Conservation (phyloP, 1,140 invertebrate species). For the Megalopta genalis region DNA sequence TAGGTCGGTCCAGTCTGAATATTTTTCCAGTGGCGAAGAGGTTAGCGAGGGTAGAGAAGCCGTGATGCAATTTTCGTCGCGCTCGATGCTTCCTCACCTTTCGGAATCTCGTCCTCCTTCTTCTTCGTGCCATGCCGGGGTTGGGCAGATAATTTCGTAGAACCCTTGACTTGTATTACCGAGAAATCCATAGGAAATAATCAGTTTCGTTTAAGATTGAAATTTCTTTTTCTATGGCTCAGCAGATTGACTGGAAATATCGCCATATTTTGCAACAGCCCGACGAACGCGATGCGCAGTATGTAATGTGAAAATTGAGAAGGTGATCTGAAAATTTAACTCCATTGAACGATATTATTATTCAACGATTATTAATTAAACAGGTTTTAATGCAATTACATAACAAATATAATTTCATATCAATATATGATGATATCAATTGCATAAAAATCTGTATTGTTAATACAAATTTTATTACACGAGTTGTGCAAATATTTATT, state of each 20-base stretch:
- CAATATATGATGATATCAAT: no score
- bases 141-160: conserved; percentile 42
- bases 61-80: conserved; percentile 59
- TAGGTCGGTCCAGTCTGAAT: conserved; percentile 53
- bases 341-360: no score
- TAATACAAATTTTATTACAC: no score
- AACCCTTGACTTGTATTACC: conserved; percentile 17
- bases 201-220: conserved; percentile 31
- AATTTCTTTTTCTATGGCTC: conserved; percentile 7
- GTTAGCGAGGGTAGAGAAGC: conserved; percentile 7
- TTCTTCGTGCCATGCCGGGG: conserved; percentile 31
- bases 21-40: conserved; percentile 48
- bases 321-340: no score
- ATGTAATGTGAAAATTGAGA: not conserved
- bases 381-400: no score
- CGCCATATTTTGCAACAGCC: no score
- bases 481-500: no score
- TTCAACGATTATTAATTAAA: no score
- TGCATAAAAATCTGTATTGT: no score
- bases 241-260: not conserved
- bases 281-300: not conserved
- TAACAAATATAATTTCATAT: no score
- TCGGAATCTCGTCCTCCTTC: conserved; percentile 48
- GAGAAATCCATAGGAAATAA: conserved; percentile 37
- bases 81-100: conserved; percentile 31